Conservation (phyloP, 2,797 vertebrate genomes). For the Rhinophrynus dorsalis region DNA sequence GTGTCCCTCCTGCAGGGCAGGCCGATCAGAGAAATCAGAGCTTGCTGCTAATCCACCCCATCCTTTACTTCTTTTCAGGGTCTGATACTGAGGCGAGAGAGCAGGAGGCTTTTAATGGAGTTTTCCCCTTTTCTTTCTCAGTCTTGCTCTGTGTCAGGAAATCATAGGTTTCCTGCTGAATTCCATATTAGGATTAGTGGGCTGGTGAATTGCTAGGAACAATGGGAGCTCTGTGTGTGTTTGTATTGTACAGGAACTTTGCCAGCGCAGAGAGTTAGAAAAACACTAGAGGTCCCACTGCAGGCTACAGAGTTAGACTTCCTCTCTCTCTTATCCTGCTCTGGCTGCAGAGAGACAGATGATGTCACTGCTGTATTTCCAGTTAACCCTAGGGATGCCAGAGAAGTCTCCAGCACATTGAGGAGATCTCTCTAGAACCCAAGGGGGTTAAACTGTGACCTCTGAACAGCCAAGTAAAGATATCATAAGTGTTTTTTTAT, state of each 20-base stretch:
- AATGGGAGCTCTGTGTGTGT: conserved; percentile 81
- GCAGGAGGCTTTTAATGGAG: conserved; percentile 66
- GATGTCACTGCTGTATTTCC: conserved; percentile 26
- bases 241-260: conserved; percentile 73
- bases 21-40: conserved; percentile 52
- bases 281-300: conserved; percentile 73
- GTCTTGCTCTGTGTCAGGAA: conserved; percentile 77
- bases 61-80: conserved; percentile 60
- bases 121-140: conserved; percentile 66
- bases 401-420: no score
- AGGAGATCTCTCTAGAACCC: no score
- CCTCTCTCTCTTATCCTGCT: conserved; percentile 58
- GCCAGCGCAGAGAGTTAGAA: conserved; percentile 71
- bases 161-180: conserved; percentile 83
- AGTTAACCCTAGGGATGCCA: no score
- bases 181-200: conserved; percentile 86
- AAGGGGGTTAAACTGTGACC: conserved; percentile 9
- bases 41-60: conserved; percentile 61
- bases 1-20: conserved; percentile 52
- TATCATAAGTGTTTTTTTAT: no score
- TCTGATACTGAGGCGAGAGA: conserved; percentile 68
- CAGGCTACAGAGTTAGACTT: conserved; percentile 63
- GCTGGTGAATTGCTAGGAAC: conserved; percentile 77
- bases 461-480: no score
- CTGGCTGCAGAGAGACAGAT: conserved; percentile 26